Evolutionary conservation across 1,140 invertebrate genomes (phyloP), one percentile per base, ranked within the genome.

Genomic region (Odontomachus brunneus): DNA sequence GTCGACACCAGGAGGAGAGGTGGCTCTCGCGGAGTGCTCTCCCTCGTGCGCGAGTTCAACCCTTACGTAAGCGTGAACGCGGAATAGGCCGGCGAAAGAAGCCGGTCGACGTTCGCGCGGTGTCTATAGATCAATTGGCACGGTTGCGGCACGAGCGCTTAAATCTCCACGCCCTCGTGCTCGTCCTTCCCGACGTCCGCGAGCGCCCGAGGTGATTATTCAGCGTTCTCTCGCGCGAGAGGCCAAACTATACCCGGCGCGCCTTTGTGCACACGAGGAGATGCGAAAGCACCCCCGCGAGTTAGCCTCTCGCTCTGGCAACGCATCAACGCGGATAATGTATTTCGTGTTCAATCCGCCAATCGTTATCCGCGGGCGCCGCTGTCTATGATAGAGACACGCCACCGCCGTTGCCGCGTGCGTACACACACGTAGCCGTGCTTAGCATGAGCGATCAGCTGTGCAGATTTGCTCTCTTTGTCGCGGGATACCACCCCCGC

Each of bases 301-400:
- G 38, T 5, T 33, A n/a, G n/a, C 29, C 2, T 2, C 29, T 33
- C 2, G 5, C 38, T 44, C 26, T 44, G 60, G 11, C 72, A 53
- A 76, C 62, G 26, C 74, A 51, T 76, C 53, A 76, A 76, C 24
- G 74, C 62, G 74, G 11, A 17, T 76, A 76, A 76, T 66, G 44
- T 53, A 76, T 76, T 76, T 62, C 71, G 71, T 9, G 44, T 60
- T 38, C 62, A 48, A 67, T 33, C 74, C 38, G 66, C 48, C 74
- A 57, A 57, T 69, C 38, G 53, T 48, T 33, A 48, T 22, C 24
- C 24, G n/a, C n/a, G n/a, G n/a, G n/a, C n/a, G n/a, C n/a, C n/a
- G 29, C 55, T 44, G 38, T 44, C 38, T 44, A 44, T 11, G 38
- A 44, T 44, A 44, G 38, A 26, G 17, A 12, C 17, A 17, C 22